Conservation (phyloP, 37 sponge, comb jelly and placozoan genomes). For the Cliona cf. orientalis region DNA sequence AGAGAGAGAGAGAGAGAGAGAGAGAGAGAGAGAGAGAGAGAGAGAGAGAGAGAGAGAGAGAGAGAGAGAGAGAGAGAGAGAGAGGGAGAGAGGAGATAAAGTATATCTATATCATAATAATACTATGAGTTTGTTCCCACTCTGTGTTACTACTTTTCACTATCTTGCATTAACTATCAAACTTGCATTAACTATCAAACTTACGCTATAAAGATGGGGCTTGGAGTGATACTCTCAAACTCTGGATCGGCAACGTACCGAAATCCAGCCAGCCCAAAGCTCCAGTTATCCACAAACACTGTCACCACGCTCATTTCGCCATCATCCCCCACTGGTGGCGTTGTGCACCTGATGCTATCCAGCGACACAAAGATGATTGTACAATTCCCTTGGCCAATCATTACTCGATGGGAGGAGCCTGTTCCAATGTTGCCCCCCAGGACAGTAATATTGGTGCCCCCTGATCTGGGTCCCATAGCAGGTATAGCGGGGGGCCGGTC, state of each 20-base stretch:
- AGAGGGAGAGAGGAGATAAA: no score
- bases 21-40: no score
- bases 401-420: conserved; percentile 41
- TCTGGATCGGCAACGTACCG: conserved; percentile 44
- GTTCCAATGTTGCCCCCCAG: conserved; percentile 49
- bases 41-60: no score
- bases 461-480: conserved; percentile 62
- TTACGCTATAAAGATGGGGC: conserved; percentile 17
- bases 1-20: no score
- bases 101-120: no score
- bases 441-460: conserved; percentile 76
- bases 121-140: no score
- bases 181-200: background rate
- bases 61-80: no score
- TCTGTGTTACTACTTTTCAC: no score
- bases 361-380: background rate
- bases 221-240: conserved; percentile 23
- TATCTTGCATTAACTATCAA: no score
- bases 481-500: conserved; percentile 36
- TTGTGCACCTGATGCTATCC: conserved; percentile 1
- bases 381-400: conserved; percentile 40
- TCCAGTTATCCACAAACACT: conserved; percentile 34
- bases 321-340: background rate
- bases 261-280: background rate
- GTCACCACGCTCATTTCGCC: background rate